Conservation (phyloP, 2,888 invertebrate genomes). For the Siphonodentalium dalli region DNA sequence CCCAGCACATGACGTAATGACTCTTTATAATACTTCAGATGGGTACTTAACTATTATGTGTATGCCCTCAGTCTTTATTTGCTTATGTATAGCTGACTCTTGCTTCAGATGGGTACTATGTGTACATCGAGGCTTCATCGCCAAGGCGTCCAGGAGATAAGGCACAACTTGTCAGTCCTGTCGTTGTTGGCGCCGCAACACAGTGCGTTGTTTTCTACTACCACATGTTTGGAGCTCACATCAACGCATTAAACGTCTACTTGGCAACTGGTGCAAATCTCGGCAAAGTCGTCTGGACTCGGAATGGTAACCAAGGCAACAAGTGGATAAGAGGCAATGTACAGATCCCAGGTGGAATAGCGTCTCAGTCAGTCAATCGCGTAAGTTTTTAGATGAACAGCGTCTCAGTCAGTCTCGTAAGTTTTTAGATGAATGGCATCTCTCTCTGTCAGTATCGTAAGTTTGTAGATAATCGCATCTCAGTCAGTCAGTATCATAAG, state of each 20-base stretch:
- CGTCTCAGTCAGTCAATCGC: slow-evolving; percentile 29
- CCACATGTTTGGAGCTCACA: slow-evolving; percentile 46
- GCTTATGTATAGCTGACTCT: not conserved
- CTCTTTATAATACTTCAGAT: no score
- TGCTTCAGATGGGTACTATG: slow-evolving; percentile 42
- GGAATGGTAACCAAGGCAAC: slow-evolving; percentile 38
- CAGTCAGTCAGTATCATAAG: no score
- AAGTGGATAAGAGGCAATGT: slow-evolving; percentile 39
- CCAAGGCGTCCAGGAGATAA: slow-evolving; percentile 70
- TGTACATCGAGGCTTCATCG: slow-evolving; percentile 55
- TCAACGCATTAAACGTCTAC: slow-evolving; percentile 46
- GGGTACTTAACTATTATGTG: no score
- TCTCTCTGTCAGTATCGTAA: no score
- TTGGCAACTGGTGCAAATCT: slow-evolving; percentile 28
- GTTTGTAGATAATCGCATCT: no score
- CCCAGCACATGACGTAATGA: no score
- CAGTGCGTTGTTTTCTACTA: slow-evolving; percentile 51
- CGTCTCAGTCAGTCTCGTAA: no score
- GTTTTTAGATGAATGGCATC: no score
- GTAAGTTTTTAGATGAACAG: no score
- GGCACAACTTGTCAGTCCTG: slow-evolving; percentile 69
- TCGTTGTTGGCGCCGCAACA: slow-evolving; percentile 30
- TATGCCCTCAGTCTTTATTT: not conserved
- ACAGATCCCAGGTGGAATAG: slow-evolving; percentile 32
- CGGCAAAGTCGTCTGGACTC: slow-evolving; percentile 39